A percentile compares a stretch with the other conserved stretches of the same genome.
These are phyloP conservation scores for Notiomystis cincta DNA, from an alignment of 2,113 vertebrate species.

Conservation along the genomic window DNA sequence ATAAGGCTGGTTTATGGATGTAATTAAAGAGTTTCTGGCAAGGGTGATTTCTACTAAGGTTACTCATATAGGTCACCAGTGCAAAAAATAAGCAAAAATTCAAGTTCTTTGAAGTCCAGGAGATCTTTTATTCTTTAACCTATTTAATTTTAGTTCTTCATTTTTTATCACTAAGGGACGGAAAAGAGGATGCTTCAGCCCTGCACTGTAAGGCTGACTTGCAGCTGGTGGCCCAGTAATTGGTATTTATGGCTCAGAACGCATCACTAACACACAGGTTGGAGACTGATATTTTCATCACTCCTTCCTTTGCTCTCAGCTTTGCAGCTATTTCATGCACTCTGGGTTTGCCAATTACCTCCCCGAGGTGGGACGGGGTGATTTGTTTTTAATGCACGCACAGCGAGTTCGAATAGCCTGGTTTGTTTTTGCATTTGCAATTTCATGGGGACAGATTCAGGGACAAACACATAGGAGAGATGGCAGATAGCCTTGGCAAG, in stretches of 20 bases:
- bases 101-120: neutral
- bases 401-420: neutral
- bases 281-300: slow-evolving; percentile 1
- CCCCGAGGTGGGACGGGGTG: neutral
- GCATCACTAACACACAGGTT: neutral
- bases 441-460: neutral
- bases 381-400: neutral
- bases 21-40: neutral
- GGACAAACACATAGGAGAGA: neutral
- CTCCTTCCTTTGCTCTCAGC: neutral
- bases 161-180: neutral
- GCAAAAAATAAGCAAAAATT: neutral
- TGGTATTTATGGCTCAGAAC: slow-evolving; percentile 11
- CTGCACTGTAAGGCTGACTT: neutral
- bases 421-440: neutral
- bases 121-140: neutral
- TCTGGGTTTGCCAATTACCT: slow-evolving; percentile 39
- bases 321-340: slow-evolving; percentile 20
- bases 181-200: neutral
- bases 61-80: neutral
- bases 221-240: neutral
- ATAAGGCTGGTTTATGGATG: neutral
- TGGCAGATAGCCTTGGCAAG: neutral
- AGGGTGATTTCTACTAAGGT: neutral
- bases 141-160: neutral